Evolutionary conservation across 2,888 invertebrate species (phyloP), one percentile per base, ranked within the genome.

Genomic region (Drosophila pseudotakahashii): DNA sequence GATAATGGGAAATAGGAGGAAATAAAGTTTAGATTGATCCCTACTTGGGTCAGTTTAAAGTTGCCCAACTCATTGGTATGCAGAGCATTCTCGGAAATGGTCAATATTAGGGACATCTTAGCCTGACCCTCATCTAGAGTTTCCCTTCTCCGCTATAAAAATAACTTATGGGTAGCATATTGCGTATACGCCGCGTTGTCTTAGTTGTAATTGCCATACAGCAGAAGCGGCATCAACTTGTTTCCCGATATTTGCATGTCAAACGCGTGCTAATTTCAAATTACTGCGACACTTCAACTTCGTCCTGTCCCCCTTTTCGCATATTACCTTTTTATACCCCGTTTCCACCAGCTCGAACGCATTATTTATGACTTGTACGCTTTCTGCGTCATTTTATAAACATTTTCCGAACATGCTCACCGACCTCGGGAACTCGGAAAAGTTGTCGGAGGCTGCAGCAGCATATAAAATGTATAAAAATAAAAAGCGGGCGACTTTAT

Each of bases 311-410:
- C 10, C 60, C 26, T 13, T 16, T 47, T 48, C 14, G 7, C 45
- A 30, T 30, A 14, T 14, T 14, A 26, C 45, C 30, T 16, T 30
- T 32, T 30, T 14, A 23, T 42, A 14, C 16, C 19, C 7, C 32
- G 30, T 30, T 26, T 41, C 30, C 13, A 42, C 16, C 23, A 32
- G 23, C 74, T 73, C 73, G 73, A 86, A 83, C 75, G 70, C 84
- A 86, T 84, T 84, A 84, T 84, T 88, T 84, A 88, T 88, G 89
- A 86, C 88, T 88, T 88, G 88, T 82, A 79, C 83, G 81, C 78
- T 84, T 77, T 78, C 73, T 78, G 79, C 81, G 84, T 80, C 81
- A 83, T 84, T 84, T 88, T 87, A 80, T 88, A 83, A 84, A 89
- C 89, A 87, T 84, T 89, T 84, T 87, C 75, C 76, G 80, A 84